Conservation (phyloP, 2,797 vertebrate species). For the Sebastes hubbsi region DNA sequence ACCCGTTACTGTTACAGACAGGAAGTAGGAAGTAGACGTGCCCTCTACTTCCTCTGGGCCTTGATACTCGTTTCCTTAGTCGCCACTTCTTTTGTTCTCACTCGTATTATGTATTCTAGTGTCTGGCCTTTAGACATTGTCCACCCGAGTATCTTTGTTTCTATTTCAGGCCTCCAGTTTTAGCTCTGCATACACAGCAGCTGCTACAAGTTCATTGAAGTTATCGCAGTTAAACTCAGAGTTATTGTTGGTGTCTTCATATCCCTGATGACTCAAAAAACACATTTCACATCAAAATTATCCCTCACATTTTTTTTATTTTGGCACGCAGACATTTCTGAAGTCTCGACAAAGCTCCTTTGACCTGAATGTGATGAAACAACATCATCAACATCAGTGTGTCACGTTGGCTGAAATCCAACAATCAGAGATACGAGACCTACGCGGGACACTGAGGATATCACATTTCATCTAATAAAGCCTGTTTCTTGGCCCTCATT, state of each 20-base stretch:
- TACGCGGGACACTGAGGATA: constrained; percentile 1
- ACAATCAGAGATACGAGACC: constrained; percentile 24
- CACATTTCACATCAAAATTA: background rate
- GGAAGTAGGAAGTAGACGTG: constrained; percentile 60
- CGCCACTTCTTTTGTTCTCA: constrained; percentile 12
- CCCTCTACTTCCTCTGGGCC: constrained; percentile 54
- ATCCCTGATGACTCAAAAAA: background rate
- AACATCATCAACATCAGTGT: background rate
- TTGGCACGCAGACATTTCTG: background rate
- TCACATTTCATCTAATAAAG: constrained; percentile 64
- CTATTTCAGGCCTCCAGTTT: background rate
- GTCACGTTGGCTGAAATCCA: constrained; percentile 37
- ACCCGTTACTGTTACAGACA: constrained; percentile 35
- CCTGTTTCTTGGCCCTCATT: constrained; percentile 46
- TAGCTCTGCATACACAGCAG: background rate
- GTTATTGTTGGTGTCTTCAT: background rate
- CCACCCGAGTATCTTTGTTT: background rate
- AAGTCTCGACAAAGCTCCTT: background rate
- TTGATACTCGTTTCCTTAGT: constrained; percentile 32
- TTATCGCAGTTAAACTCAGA: background rate
- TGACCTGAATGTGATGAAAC: constrained; percentile 23
- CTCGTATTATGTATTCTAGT: background rate
- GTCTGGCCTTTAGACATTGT: background rate
- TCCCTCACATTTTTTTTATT: background rate
- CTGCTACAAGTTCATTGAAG: background rate